These are phyloP conservation scores for Pampusana beccarii DNA, from an alignment of 2,113 vertebrate species.

Conservation along the genomic window DNA sequence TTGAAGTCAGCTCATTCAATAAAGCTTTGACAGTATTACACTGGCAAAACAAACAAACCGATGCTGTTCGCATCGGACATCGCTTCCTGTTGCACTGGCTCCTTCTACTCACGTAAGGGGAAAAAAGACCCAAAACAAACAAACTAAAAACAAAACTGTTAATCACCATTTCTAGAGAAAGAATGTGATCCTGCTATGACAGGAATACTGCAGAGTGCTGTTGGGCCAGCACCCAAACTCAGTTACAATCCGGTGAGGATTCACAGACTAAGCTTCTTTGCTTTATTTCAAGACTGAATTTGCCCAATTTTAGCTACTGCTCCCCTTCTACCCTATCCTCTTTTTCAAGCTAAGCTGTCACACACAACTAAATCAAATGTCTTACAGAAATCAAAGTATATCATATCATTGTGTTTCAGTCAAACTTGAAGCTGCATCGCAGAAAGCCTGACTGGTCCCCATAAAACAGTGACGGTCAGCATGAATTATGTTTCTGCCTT, in stretches of 20 bases:
- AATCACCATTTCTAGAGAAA: not conserved
- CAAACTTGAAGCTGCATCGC: not conserved
- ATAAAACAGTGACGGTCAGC: not conserved
- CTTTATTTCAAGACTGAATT: not conserved
- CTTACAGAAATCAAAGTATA: not conserved
- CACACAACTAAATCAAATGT: rapidly evolving
- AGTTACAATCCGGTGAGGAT: not conserved
- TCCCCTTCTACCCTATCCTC: not conserved
- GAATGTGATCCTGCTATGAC: not conserved
- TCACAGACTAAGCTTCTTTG: rapidly evolving
- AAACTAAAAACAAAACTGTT: too few relatives aligned
- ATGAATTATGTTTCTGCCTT: not conserved
- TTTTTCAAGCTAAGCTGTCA: not conserved
- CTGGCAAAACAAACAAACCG: slow-evolving; percentile 68
- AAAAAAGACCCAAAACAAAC: too few relatives aligned
- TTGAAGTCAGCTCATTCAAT: slow-evolving; percentile 72
- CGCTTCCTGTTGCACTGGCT: not conserved
- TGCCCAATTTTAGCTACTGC: not conserved
- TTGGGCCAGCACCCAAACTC: not conserved
- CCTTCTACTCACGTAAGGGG: not conserved
- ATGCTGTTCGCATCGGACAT: not conserved
- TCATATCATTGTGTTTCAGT: not conserved
- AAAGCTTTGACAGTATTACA: slow-evolving; percentile 66
- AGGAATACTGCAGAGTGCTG: not conserved
- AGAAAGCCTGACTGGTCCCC: not conserved